Percentiles rank a stretch among this genome's conserved stretches.
Evolutionary conservation across 92 coral and sea anemone genomes (phyloP).

Genomic region (Scolanthus callimorphus): DNA sequence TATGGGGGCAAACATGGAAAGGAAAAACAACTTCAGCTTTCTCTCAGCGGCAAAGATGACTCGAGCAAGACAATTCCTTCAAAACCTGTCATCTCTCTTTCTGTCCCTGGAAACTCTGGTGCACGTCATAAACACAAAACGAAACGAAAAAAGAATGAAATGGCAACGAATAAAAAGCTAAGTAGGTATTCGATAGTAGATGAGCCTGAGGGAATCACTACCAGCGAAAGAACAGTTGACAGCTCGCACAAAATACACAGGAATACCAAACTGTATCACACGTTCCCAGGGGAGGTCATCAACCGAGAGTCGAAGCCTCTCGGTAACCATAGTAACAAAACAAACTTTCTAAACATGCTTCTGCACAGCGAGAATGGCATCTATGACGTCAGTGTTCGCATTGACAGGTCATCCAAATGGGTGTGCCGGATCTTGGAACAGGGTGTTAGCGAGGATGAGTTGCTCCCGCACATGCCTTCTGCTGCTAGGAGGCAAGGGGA

Average conservation of each 20-base stretch:
- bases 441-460: conserved; percentile 50
- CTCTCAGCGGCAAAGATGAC: no score
- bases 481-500: no score
- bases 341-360: conserved; percentile 67
- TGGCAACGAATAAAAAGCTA: background rate
- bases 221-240: background rate
- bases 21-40: background rate
- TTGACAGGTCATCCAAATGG: conserved; percentile 58
- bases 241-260: background rate
- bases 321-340: background rate
- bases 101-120: background rate
- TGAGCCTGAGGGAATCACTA: background rate
- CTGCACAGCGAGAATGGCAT: conserved; percentile 64
- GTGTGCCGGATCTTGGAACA: conserved; percentile 38
- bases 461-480: conserved; percentile 50
- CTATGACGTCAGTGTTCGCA: conserved; percentile 39
- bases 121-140: background rate
- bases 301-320: background rate
- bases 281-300: background rate
- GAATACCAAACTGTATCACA: background rate
- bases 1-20: background rate
- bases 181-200: background rate
- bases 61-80: background rate
- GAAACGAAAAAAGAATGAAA: background rate
- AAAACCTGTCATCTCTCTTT: background rate